Base-by-base conservation (phyloP, 2,113 vertebrate genomes). In the Cyanistes caeruleus region DNA sequence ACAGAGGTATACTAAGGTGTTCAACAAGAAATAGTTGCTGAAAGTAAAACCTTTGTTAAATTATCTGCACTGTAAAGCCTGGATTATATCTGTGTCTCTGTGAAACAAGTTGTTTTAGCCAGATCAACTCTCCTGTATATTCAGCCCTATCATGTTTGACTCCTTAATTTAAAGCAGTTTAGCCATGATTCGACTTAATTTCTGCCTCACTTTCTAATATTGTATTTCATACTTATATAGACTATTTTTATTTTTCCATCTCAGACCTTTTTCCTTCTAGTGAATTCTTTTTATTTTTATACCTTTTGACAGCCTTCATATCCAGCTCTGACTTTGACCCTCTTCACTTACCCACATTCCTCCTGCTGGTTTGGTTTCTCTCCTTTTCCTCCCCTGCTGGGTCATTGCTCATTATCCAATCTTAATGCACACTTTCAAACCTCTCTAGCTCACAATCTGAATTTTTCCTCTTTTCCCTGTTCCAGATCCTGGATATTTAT, bases 301-400 rank as follows among this genome's bases (percentile, higher is more conserved):
- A 63, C 23, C 44, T 84, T 95, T 78, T 93, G 41, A 91, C 60
- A 87, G 48, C 41, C 33, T 78, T 89, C 21, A 59, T 77, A 84
- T 43, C 25, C 52, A 87, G 28, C 30, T 93, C 78, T 6, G 21
- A 64, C 53, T 87, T 48, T 91, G 78, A 93, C 69, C 33, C 27
- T 84, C 65, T 89, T 89, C 76, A 59, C 69, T 93, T 72, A 78
- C 3, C 11, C 51, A 80, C 28, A 77, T 90, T 43, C 31, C 69
- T 74, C 81, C 68, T 78, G 77, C 87, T 94, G 87, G 30, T 77
- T 91, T 87, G 55, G n/a, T 87, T 95, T 84, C 52, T 84, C 39
- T 87, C 43, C 37, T 82, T 85, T 60, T 77, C 20, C 55, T 94
- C 74, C 76, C 87, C 93, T 97, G 73, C 91, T 79, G 90, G 13